Evolutionary conservation across 2,888 invertebrate species (phyloP), one percentile per base, ranked within the genome.

Genomic region (Drosophila lacicola): DNA sequence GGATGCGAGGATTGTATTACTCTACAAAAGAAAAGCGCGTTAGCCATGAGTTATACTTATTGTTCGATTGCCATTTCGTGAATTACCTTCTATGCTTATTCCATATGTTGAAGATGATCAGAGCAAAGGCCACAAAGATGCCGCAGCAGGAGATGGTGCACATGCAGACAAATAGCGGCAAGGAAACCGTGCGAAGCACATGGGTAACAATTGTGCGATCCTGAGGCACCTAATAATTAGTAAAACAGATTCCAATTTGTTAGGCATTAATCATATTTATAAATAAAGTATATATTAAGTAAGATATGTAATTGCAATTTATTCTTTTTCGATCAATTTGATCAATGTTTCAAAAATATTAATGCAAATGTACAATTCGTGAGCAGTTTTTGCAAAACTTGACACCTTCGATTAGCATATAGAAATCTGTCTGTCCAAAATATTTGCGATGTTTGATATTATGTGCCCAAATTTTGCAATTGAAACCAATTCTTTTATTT

Each of bases 1-100:
- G 99, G 99, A 94, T 99, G 99, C 8, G 99, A 99, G 91, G 97
- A 96, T 90, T 97, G 96, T 89, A 99, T 98, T 60, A 98, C 97
- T 93, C 99, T 99, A 94, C 93, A 92, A 74, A 54, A 14, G 53
- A 64, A 53, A 47, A 11, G 58, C 29, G 3, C 37, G 46, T 6
- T 6, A 8, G 19, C 10, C 6, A 19, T 33, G 11, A n/a, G 13
- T 9, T 10, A 9, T 14, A n/a, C 14, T 10, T 39, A 9, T 3
- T 36, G 14, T n/a, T n/a, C n/a, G 3, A 2, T 5, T 34, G 29
- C 2, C 29, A 29, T 17, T 13, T 6, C 14, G 14, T 13, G 10
- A 19, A 14, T 8, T 93, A 98, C 99, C 98, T 96, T 93, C 98
- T 95, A 92, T 98, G 96, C 89, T 97, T 95, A 93, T 98, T 97